Evolutionary conservation across 2,797 vertebrate genomes (phyloP).

Genomic region (Sternotherus odoratus): DNA sequence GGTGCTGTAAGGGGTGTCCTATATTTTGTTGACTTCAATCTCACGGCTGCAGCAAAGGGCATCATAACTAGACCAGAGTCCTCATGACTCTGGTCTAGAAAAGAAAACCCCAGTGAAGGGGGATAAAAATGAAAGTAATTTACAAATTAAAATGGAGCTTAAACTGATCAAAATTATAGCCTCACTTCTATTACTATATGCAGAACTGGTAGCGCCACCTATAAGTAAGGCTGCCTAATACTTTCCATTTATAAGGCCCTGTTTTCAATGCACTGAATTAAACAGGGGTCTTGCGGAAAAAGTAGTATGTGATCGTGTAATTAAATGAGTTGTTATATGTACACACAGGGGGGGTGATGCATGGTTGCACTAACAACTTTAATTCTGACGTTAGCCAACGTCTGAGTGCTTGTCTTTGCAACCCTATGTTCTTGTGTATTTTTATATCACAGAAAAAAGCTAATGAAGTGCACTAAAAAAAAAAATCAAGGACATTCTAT

Average conservation of each 20-base stretch:
- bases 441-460: not conserved
- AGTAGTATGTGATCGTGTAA: not conserved
- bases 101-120: not conserved
- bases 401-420: not conserved
- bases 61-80: not conserved
- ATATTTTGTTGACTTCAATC: not conserved
- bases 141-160: not conserved
- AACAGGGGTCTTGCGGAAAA: not conserved
- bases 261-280: not conserved
- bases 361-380: not conserved
- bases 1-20: not conserved
- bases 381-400: not conserved
- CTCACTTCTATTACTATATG: not conserved
- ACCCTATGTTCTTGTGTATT: not conserved
- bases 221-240: not conserved
- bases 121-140: not conserved
- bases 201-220: not conserved
- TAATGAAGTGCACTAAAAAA: not conserved
- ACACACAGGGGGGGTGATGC: not conserved
- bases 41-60: not conserved
- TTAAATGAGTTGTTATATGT: not conserved
- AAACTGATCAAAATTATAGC: not conserved
- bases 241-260: not conserved
- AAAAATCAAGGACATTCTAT: not conserved
- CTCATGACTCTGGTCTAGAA: not conserved